Evolutionary conservation across 2,888 invertebrate genomes (phyloP), one percentile per base, ranked within the genome.

Genomic region (Sinodicranocentrus sp.): DNA sequence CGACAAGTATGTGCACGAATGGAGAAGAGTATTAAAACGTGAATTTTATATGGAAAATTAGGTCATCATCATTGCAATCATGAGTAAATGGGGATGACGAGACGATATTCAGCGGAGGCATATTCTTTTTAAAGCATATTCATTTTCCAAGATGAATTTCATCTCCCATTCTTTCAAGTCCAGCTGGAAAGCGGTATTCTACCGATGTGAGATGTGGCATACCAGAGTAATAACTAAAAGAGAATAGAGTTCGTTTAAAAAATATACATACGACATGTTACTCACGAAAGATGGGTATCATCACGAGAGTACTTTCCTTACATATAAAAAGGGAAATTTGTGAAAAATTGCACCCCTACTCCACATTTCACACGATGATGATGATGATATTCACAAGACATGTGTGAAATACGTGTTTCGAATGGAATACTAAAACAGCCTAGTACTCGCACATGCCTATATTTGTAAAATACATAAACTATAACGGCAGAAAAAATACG

Each of bases 401-500:
- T 65, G 79, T 80, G 72, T 63, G 79, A 80, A 80, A 63, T 80
- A 80, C 79, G 79, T 80, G 79, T 19, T 63, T 3, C 5, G 79
- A 80, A 80, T 80, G 79, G 28, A 65, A 65, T 65, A 76, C 52
- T 26, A 43, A 48, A 63, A 44, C 28, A 25, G 15, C 19, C 43
- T 48, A 8, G 21, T 25, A 68, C 17, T n/a, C n/a, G n/a, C n/a
- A n/a, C n/a, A 48, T 48, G 15, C n/a, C 5, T 48, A 10, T 48
- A 48, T 48, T 48, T 48, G 48, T 15, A 13, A 8, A 8, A 8
- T 39, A 39, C 13, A 39, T 39, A 39, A 39, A 39, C 39, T 13
- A 65, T 21, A 15, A 13, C 23, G n/a, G n/a, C n/a, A 15, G 21
- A 44, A 23, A n/a, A 44, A 72, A 25, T 25, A 39, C 65, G 17